phyloP scores from a whole-genome alignment of 2,888 invertebrate genomes.

The Phaedon cochleariae region DNA sequence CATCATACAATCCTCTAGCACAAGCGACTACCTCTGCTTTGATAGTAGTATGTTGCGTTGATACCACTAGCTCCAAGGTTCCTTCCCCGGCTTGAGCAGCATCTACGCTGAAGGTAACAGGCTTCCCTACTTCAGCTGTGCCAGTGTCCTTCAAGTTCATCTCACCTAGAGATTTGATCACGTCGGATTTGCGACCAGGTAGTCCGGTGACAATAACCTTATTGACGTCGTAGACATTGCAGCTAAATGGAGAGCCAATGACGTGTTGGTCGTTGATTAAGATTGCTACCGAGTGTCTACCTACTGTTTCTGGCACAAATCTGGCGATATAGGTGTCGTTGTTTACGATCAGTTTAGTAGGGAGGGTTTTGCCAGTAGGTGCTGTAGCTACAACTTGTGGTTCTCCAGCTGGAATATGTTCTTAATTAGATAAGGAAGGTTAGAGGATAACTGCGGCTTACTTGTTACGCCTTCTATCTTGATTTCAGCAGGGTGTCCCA shows the following conservation, averaged over 20 bases:
- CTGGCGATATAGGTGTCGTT: constrained; percentile 79
- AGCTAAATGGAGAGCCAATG: constrained; percentile 91
- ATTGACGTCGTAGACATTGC: constrained; percentile 93
- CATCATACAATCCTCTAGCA: constrained; percentile 90
- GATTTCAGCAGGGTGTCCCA: constrained; percentile 70
- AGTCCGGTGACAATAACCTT: constrained; percentile 78
- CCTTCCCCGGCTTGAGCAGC: constrained; percentile 96
- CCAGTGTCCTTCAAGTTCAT: constrained; percentile 59
- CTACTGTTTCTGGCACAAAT: constrained; percentile 87
- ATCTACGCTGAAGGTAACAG: constrained; percentile 92
- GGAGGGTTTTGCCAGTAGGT: constrained; percentile 83
- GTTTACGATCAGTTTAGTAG: constrained; percentile 73
- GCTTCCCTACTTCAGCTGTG: constrained; percentile 77
- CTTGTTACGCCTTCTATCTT: constrained; percentile 67
- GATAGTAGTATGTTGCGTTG: constrained; percentile 88
- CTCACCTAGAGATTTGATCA: constrained; percentile 54
- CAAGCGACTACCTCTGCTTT: constrained; percentile 86
- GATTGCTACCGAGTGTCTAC: constrained; percentile 85
- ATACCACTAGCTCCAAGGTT: constrained; percentile 89
- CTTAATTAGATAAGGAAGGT: background rate
- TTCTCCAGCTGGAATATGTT: constrained; percentile 65
- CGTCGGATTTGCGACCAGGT: constrained; percentile 56
- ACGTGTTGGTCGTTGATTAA: constrained; percentile 85
- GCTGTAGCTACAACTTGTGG: constrained; percentile 80
- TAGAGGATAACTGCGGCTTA: constrained; percentile 49